Conservation (phyloP, 2,113 vertebrate genomes). For the Pica pica region DNA sequence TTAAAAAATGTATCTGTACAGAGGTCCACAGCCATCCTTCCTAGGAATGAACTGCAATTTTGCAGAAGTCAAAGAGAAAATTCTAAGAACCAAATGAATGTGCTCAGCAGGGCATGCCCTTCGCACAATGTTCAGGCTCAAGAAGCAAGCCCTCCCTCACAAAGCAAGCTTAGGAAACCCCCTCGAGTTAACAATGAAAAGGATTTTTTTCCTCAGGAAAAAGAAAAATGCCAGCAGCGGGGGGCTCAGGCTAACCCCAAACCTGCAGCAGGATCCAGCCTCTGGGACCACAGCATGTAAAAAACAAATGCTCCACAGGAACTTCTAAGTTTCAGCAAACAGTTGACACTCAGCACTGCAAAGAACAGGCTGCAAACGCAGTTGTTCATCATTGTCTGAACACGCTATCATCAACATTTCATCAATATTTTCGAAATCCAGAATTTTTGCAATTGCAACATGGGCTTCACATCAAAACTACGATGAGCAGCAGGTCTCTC, state of each 20-base stretch:
- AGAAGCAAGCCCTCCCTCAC: slow-evolving; percentile 45
- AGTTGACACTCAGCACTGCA: neutral
- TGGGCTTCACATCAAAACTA: neutral
- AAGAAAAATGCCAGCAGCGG: slow-evolving; percentile 34
- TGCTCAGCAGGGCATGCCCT: slow-evolving; percentile 57
- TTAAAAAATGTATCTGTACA: neutral
- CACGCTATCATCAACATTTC: neutral
- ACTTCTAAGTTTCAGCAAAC: neutral
- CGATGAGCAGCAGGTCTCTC: neutral
- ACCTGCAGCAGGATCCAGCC: neutral
- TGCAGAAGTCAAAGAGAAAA: slow-evolving; percentile 20
- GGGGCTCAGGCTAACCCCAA: neutral
- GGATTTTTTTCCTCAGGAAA: slow-evolving; percentile 31
- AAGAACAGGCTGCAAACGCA: neutral
- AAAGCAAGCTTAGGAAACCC: slow-evolving; percentile 17
- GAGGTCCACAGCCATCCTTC: neutral
- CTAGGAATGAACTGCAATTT: neutral
- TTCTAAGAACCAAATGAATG: slow-evolving; percentile 19
- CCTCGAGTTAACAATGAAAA: slow-evolving; percentile 34
- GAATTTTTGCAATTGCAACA: neutral
- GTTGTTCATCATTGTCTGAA: neutral
- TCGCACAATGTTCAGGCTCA: slow-evolving; percentile 23
- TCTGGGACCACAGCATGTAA: neutral
- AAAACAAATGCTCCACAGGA: neutral
- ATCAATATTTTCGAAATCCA: neutral